A percentile compares a stretch with the other conserved stretches of the same genome.
phyloP scores from a whole-genome alignment of 2,797 vertebrate species.

The Pseudopleuronectes americanus region DNA sequence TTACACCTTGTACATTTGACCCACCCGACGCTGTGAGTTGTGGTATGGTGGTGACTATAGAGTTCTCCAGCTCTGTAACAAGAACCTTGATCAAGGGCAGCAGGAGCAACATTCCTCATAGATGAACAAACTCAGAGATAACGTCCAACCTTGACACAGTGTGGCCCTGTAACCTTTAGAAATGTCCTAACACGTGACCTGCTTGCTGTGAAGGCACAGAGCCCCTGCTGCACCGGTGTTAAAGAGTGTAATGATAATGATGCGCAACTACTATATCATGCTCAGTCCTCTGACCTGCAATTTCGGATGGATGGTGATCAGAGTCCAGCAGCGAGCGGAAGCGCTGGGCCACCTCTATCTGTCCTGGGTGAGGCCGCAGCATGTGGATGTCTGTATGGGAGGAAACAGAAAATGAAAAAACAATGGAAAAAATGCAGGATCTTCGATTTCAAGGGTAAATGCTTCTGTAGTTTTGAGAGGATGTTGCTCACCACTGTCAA shows the following conservation, averaged over 20 bases:
- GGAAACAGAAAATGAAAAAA: background rate
- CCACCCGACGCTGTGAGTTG: slow-evolving; percentile 4
- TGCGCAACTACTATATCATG: background rate
- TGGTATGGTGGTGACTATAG: background rate
- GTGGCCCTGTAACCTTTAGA: no score
- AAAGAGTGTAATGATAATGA: background rate
- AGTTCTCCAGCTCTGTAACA: slow-evolving; percentile 8
- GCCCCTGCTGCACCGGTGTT: background rate
- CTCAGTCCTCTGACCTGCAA: slow-evolving; percentile 88
- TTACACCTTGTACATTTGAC: slow-evolving; percentile 5
- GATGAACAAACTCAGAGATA: background rate
- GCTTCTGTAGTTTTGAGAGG: background rate
- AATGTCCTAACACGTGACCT: background rate
- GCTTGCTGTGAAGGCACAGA: background rate
- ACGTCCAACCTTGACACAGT: no score
- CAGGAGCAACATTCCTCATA: slow-evolving; percentile 1
- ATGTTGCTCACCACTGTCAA: slow-evolving; percentile 91
- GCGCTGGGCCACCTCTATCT: slow-evolving; percentile 92
- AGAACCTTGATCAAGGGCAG: slow-evolving; percentile 5
- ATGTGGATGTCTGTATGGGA: slow-evolving; percentile 89
- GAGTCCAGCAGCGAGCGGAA: slow-evolving; percentile 96
- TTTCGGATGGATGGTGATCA: slow-evolving; percentile 96
- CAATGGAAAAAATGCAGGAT: background rate
- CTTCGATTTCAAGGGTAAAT: background rate
- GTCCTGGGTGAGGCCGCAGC: slow-evolving; percentile 92